A percentile compares a stretch with the other conserved stretches of the same genome.
Evolutionary conservation across 2,797 vertebrate genomes (phyloP).

Genomic region (Crotalus adamanteus): DNA sequence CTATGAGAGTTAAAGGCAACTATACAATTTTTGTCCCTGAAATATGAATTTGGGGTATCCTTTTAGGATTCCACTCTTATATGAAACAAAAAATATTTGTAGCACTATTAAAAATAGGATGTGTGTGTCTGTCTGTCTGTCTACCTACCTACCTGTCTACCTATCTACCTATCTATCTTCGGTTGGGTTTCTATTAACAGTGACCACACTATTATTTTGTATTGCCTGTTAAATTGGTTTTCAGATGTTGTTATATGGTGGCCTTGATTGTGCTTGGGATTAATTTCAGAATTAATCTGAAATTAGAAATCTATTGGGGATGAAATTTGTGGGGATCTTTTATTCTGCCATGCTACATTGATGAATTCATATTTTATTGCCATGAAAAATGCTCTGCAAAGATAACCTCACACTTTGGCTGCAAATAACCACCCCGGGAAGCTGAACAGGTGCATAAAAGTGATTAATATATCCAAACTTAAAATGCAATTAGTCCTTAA

Average conservation of each 20-base stretch:
- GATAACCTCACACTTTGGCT: neutral
- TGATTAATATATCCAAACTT: neutral
- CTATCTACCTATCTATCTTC: too few relatives aligned
- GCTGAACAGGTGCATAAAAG: neutral
- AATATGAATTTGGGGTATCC: neutral
- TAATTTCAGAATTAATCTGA: neutral
- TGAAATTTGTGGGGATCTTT: neutral
- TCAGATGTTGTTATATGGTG: neutral
- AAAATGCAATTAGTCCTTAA: neutral
- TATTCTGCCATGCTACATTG: neutral
- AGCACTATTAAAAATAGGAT: too few relatives aligned
- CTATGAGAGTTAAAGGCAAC: neutral
- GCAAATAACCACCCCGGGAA: neutral
- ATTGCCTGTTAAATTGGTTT: neutral
- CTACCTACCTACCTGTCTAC: too few relatives aligned
- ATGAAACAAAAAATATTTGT: neutral
- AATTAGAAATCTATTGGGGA: neutral
- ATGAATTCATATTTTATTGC: neutral
- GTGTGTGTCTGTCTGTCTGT: too few relatives aligned
- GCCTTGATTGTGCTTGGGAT: neutral
- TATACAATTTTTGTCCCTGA: neutral
- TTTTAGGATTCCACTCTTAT: neutral
- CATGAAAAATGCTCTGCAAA: neutral
- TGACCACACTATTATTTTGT: neutral
- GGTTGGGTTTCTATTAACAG: neutral